Evolutionary conservation across 1,140 invertebrate genomes (phyloP), one percentile per base, ranked within the genome.

Genomic region (Euwallacea fornicatus): DNA sequence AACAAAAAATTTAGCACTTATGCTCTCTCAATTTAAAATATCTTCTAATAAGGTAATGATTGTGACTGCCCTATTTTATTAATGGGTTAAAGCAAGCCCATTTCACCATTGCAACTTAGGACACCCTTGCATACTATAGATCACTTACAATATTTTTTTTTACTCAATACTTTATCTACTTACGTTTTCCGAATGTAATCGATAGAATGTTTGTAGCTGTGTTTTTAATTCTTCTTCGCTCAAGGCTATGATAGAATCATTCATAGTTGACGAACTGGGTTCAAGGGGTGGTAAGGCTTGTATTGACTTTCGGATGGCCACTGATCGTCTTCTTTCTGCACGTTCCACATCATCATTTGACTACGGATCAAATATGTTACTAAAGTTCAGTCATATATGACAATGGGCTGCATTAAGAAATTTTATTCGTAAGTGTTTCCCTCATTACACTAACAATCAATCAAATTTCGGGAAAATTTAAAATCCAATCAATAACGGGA

Each of bases 131-230:
- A n/a, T 6, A 10, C 13, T 13, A 50, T 11, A 7, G 10, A 58
- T 15, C 7, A 15, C 16, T 15, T 33, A 21, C 16, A 58, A 58
- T 58, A 0, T 13, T 13, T 62, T 62, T 62, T 10, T 11, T 43
- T 47, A 9, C 7, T 43, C 16, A 13, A 64, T 64, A 64, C 46
- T 6, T 54, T 65, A 1, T n/a, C 0, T 54, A 56, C 55, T 47
- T 68, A 68, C 66, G 60, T 68, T 68, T 68, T 68, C 66, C 8
- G 55, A 33, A 50, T 60, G 9, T 50, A 68, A 42, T 50, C 60
- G 59, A 6, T 11, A 59, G 42, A 54, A 68, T n/a, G 42, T 47
- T 6, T 58, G 15, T 42, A 68, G 47, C n/a, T 68, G 66, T 13
- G 11, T n/a, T 13, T 60, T 68, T 21, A 60, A 16, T 6, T 68